Evolutionary conservation across 2,113 vertebrate genomes (phyloP), one percentile per base, ranked within the genome.

Genomic region (Peucedramus taeniatus): DNA sequence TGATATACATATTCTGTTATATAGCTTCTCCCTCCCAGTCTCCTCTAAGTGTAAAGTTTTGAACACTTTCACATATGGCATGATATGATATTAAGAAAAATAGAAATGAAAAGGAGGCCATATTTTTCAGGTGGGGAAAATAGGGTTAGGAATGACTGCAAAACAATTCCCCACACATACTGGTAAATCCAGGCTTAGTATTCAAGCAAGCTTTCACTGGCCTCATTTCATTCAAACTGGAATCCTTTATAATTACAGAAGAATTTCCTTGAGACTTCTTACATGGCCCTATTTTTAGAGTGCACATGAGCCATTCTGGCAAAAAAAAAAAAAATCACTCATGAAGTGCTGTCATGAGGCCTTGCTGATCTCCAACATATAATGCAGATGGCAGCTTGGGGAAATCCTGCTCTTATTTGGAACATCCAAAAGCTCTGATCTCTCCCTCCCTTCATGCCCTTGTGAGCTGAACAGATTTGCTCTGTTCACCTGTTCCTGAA

Each of bases 401-500:
- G 89, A 95, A 94, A 97, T 78, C 80, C 97, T 96, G 78, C 92
- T 96, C 82, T 68, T 93, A 68, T 76, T 92, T 87, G 63, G 47
- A 87, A 72, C 92, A 94, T 87, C 61, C 82, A 50, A 92, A 95
- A 90, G 72, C 79, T 95, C 87, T 78, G 33, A 77, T 35, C 64
- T 47, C 78, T 87, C 69, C 80, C 42, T 92, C 77, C 61, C 18
- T 77, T 69, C 61, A 59, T 50, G 37, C 61, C 53, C 42, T 64
- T 68, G 35, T 49, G 90, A 89, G 76, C 91, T 91, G 76, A 98
- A 97, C 91, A 93, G 85, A 80, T 89, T 87, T 61, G 37, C 77
- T 96, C 79, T 94, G 50, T 81, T 96, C 78, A 18, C 76, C 91
- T 94, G 87, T 93, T 96, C 83, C 94, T 33, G 68, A 97, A 97